These are phyloP conservation scores for Darwinula stevensoni DNA, from an alignment of 2,888 invertebrate genomes.

Conservation along the genomic window DNA sequence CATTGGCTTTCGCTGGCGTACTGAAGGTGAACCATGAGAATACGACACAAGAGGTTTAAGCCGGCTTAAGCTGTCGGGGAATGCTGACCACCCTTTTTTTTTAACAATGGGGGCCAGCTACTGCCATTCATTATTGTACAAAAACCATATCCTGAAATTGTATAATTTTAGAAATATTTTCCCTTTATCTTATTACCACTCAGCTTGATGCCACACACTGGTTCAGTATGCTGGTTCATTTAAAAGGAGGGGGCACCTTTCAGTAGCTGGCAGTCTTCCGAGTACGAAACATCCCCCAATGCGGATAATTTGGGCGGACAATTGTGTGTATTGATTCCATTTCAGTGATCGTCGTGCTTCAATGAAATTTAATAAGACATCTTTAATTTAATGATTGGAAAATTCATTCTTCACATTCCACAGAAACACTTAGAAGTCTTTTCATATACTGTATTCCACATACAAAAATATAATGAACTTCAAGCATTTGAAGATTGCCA, in stretches of 20 bases:
- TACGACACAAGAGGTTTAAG: slow-evolving; percentile 2
- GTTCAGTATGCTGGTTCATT: slow-evolving; percentile 2
- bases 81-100: slow-evolving; percentile 2
- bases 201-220: slow-evolving; percentile 1
- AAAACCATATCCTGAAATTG: slow-evolving; percentile 2
- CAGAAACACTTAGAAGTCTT: slow-evolving; percentile 2
- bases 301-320: slow-evolving; percentile 2
- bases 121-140: slow-evolving; percentile 2
- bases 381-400: slow-evolving; percentile 2
- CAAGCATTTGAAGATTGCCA: slow-evolving; percentile 2
- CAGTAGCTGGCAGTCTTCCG: slow-evolving; percentile 1
- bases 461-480: slow-evolving; percentile 2
- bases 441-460: slow-evolving; percentile 2
- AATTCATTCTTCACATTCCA: slow-evolving; percentile 1
- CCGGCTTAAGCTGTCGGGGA: slow-evolving; percentile 1
- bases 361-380: slow-evolving; percentile 2
- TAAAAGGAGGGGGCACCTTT: slow-evolving; percentile 2
- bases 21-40: slow-evolving; percentile 2
- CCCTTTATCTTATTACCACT: slow-evolving; percentile 2
- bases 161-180: slow-evolving; percentile 2
- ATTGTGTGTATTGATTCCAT: slow-evolving; percentile 2
- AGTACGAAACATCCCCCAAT: slow-evolving; percentile 2
- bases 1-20: slow-evolving; percentile 2
- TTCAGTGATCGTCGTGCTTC: slow-evolving; percentile 2
- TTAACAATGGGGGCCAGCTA: slow-evolving; percentile 2